phyloP scores from a whole-genome alignment of 2,113 vertebrate species.

The Corythaixoides concolor region DNA sequence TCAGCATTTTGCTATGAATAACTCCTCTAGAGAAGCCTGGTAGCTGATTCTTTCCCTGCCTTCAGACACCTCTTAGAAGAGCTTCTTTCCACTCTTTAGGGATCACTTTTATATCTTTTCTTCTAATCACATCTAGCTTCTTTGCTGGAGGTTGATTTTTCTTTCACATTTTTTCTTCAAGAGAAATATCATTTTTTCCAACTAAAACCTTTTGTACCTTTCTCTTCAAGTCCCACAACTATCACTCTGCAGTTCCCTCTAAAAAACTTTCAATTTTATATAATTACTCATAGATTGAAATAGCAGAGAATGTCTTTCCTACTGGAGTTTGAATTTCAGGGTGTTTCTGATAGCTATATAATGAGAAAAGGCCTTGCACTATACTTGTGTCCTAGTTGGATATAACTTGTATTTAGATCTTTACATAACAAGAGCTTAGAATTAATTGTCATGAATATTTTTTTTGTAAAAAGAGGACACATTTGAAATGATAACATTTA shows the following conservation, averaged over 20 bases:
- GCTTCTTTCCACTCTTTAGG: background rate
- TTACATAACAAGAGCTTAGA: background rate
- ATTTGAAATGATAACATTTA: background rate
- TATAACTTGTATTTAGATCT: background rate
- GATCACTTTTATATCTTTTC: background rate
- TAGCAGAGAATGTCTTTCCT: background rate
- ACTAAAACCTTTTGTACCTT: background rate
- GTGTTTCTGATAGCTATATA: background rate
- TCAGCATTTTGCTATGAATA: background rate
- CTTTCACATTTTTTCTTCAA: background rate
- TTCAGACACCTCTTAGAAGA: background rate
- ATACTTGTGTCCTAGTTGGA: background rate
- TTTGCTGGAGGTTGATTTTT: background rate
- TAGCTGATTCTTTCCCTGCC: background rate
- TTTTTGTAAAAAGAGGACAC: background rate
- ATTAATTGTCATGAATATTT: slow-evolving; percentile 28
- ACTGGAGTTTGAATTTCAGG: background rate
- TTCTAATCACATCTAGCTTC: background rate
- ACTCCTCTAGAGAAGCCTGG: background rate
- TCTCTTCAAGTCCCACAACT: background rate
- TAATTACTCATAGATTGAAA: slow-evolving; percentile 1
- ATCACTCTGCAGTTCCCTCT: background rate
- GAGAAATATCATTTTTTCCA: background rate
- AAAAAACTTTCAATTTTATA: background rate
- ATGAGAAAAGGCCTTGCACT: background rate